Conservation (phyloP, 2,113 vertebrate species). For the Parotia lawesii region DNA sequence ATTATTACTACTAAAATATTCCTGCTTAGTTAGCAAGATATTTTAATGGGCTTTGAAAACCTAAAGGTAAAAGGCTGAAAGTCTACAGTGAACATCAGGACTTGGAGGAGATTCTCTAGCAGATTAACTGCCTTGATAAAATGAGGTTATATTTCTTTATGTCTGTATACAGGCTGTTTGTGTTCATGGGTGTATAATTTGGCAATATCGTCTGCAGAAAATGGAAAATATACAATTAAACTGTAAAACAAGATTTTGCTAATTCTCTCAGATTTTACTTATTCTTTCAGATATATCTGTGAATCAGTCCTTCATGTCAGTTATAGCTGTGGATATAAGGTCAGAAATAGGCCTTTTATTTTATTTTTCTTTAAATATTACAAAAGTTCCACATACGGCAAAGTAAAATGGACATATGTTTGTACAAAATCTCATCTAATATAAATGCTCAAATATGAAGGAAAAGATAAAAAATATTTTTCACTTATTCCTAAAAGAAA, state of each 20-base stretch:
- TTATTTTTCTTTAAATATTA: neutral
- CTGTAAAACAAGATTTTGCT: neutral
- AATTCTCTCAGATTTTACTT: neutral
- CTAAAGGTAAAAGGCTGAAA: slow-evolving; percentile 1
- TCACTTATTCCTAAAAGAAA: neutral
- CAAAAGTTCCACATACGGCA: neutral
- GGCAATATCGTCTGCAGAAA: neutral
- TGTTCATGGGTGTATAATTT: slow-evolving; percentile 18
- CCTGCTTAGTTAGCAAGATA: neutral
- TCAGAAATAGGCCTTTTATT: neutral
- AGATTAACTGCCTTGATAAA: slow-evolving; percentile 32
- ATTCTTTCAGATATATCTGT: neutral
- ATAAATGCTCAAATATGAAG: neutral
- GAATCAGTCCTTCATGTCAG: neutral
- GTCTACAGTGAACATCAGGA: neutral
- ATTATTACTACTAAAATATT: slow-evolving; percentile 2
- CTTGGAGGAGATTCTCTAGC: neutral
- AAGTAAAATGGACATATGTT: neutral
- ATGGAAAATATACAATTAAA: slow-evolving; percentile 20
- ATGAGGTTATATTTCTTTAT: neutral
- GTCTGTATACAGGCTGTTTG: slow-evolving; percentile 4
- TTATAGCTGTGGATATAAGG: neutral
- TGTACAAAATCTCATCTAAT: neutral
- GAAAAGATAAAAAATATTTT: neutral
- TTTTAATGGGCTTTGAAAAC: slow-evolving; percentile 24